Evolutionary conservation across 2,888 invertebrate genomes (phyloP), one percentile per base, ranked within the genome.

Genomic region (Lochmaea crataegi): DNA sequence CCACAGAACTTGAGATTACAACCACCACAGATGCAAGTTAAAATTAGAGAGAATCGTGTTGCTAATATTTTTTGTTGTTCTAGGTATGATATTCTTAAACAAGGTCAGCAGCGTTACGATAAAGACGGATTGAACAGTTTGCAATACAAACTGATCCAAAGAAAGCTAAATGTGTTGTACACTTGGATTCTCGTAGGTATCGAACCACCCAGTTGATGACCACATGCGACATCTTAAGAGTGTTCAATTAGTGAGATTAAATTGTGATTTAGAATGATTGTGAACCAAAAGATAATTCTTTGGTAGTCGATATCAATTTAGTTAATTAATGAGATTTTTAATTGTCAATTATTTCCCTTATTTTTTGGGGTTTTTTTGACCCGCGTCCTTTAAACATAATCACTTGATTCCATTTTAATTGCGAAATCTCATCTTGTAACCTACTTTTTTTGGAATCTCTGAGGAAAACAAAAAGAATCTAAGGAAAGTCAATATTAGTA

Each of bases 51-150:
- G 0, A 6, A 38, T 38, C 7, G 32, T 6, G 32, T 38, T 38
- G 32, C 1, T 9, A 18, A 16, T 57, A n/a, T 0, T 51, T 53
- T 70, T 66, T 76, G n/a, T 26, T 68, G 53, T 89, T 88, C 9
- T 88, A 96, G 97, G 83, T 95, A 94, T 83, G 94, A 96, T 85
- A 91, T 94, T 79, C 89, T 98, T 67, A 94, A 94, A 75, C 93
- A 93, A 79, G 96, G 96, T 16, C 93, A 93, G 78, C 94, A 94
- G 84, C 91, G 94, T 81, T 96, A 93, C 87, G 91, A 92, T 78
- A 92, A 92, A 77, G 97, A 98, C 84, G 98, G 98, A 9, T 89
- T 97, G 66, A 95, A 93, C 82, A 96, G 93, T 80, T 90, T 97
- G 64, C 91, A 93, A 79, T 97, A 97, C 87, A 91, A 92, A 80